phyloP scores from a whole-genome alignment of 2,113 vertebrate species.

The Oncorhynchus mykiss region DNA sequence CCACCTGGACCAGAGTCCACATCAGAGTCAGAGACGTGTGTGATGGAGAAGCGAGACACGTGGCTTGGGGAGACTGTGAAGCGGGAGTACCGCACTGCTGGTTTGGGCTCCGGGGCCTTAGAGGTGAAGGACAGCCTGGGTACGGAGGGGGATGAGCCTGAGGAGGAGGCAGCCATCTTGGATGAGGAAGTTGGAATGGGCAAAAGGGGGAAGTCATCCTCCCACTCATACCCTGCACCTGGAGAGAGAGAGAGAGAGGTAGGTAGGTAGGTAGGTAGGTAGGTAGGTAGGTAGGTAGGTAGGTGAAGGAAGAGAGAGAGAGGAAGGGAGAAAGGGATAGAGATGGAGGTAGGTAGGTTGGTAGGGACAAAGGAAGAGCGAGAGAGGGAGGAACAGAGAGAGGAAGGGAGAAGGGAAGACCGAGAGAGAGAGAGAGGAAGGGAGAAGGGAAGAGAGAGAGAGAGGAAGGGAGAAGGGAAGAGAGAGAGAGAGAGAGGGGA shows the following conservation, averaged over 20 bases:
- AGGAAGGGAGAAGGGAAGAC: too few species aligned
- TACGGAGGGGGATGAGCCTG: slow-evolving; percentile 41
- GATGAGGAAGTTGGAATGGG: slow-evolving; percentile 76
- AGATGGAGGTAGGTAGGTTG: too few species aligned
- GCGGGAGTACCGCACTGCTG: slow-evolving; percentile 77
- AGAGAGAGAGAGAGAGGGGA: neutral
- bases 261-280: too few species aligned
- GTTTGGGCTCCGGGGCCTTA: slow-evolving; percentile 61
- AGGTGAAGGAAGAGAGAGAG: slow-evolving; percentile 31
- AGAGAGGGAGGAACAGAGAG: neutral
- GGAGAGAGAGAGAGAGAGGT: neutral
- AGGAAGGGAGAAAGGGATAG: too few species aligned
- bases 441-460: too few species aligned
- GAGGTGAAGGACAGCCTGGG: slow-evolving; percentile 10
- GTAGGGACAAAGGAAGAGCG: too few species aligned
- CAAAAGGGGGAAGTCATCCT: slow-evolving; percentile 78
- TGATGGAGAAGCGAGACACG: slow-evolving; percentile 92
- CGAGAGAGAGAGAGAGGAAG: too few species aligned
- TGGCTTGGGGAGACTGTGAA: slow-evolving; percentile 88
- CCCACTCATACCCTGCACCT: slow-evolving; percentile 86
- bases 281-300: too few species aligned
- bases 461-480: too few species aligned
- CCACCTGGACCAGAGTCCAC: slow-evolving; percentile 82
- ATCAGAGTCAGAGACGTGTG: slow-evolving; percentile 90
- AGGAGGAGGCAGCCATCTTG: slow-evolving; percentile 48